Evolutionary conservation across 2,888 invertebrate genomes (phyloP).

Genomic region (Zaprionus lineosus): DNA sequence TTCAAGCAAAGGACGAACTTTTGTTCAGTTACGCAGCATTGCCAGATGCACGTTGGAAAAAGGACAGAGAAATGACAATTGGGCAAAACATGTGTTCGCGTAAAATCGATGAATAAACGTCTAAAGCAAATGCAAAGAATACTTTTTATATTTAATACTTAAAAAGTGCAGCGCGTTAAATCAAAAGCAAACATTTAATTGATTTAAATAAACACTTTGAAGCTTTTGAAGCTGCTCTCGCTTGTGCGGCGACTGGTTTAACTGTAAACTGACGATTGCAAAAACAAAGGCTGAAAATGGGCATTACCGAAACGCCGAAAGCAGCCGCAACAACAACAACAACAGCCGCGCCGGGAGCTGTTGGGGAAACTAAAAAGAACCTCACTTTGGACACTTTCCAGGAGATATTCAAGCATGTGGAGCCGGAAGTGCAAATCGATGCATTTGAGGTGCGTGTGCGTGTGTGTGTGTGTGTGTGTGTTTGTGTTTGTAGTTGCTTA

Average conservation of each 20-base stretch:
- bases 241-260: not conserved
- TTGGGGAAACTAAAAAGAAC: slow-evolving; percentile 51
- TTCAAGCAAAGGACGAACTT: slow-evolving; percentile 16
- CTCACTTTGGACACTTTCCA: slow-evolving; percentile 85
- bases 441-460: slow-evolving; percentile 84
- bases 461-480: not conserved
- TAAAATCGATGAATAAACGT: slow-evolving; percentile 72
- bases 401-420: slow-evolving; percentile 84
- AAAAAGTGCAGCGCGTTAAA: slow-evolving; percentile 14
- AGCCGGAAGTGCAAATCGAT: slow-evolving; percentile 85
- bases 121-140: slow-evolving; percentile 15
- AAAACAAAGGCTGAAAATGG: slow-evolving; percentile 57
- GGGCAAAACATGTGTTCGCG: slow-evolving; percentile 61
- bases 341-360: slow-evolving; percentile 57
- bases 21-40: slow-evolving; percentile 15
- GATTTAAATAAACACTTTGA: not conserved
- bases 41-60: slow-evolving; percentile 22
- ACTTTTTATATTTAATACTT: slow-evolving; percentile 17
- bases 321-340: slow-evolving; percentile 48
- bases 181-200: slow-evolving; percentile 30
- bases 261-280: slow-evolving; percentile 8
- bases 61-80: slow-evolving; percentile 33
- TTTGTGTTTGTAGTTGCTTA: too few species aligned
- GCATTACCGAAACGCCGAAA: slow-evolving; percentile 73
- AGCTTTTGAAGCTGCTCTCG: not conserved